Evolutionary conservation across 92 coral and sea anemone genomes (phyloP), one percentile per base, ranked within the genome.

Genomic region (Diadumene lineata): DNA sequence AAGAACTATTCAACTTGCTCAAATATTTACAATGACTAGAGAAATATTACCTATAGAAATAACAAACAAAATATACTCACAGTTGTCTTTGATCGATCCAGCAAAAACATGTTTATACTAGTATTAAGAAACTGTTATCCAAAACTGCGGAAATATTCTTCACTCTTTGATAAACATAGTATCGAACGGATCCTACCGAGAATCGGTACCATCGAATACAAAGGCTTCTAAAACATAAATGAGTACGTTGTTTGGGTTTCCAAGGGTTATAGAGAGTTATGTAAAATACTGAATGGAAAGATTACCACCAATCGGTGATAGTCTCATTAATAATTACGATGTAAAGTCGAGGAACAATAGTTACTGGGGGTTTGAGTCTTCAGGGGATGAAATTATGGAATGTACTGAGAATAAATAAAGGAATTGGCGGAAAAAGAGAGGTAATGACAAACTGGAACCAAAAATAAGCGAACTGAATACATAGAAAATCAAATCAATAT

Each of bases 61-160:
- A 22, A 69, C 31, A 23, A 29, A 30, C 0, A 70, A 27, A 23
- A 27, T 11, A 33, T n/a, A 85, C 91, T 78, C 50, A 86, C 91
- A 43, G 91, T 55, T 10, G 70, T 77, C 31, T 72, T 68, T 0
- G 84, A 65, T 66, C 77, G 63, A 66, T 86, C 91, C 79, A 87
- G 57, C 69, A 87, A 64, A 83, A 87, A 87, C 85, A 82, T 87
- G 0, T 8, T 66, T 19, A 0, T 48, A 22, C 31, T 0, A 51
- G 23, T 21, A 22, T 30, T 9, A 21, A 2, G 10, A 22, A 53
- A 30, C 19, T 26, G 50, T 56, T n/a, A 50, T 13, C 26, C 13
- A 33, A 66, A 33, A 0, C 24, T 64, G 29, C 16, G 29, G n/a
- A 66, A n/a, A 38, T 19, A 11, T 18, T 4, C 29, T 58, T 58